Evolutionary conservation across 1,140 invertebrate species (phyloP).

Genomic region (Monochamus saltuarius): DNA sequence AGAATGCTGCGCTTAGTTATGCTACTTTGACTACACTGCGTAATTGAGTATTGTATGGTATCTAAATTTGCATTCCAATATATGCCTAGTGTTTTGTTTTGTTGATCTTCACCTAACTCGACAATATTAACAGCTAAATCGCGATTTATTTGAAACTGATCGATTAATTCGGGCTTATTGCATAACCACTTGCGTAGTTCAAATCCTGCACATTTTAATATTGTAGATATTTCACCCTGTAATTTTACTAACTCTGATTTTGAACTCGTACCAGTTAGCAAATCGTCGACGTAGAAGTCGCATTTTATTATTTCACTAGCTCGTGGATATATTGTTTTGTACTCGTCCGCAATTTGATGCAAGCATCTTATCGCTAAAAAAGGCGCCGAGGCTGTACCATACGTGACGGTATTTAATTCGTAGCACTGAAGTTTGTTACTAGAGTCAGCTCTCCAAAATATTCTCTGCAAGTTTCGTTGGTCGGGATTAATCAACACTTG

Average conservation of each 20-base stretch:
- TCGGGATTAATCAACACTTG: constrained; percentile 41
- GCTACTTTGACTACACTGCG: background rate
- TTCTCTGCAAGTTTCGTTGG: constrained; percentile 47
- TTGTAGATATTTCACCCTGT: constrained; percentile 17
- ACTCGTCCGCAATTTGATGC: constrained; percentile 26
- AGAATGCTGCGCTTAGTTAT: constrained; percentile 29
- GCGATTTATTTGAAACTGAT: background rate
- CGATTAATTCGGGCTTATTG: constrained; percentile 23
- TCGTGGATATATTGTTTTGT: constrained; percentile 25
- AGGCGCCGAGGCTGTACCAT: constrained; percentile 38
- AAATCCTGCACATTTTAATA: constrained; percentile 31
- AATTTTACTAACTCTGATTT: constrained; percentile 20
- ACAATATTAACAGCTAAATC: background rate
- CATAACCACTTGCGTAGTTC: constrained; percentile 51
- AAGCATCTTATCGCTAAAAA: constrained; percentile 38
- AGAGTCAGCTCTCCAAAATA: constrained; percentile 48
- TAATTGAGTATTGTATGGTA: constrained; percentile 6
- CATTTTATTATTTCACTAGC: constrained; percentile 24
- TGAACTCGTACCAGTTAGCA: constrained; percentile 39
- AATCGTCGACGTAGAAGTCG: constrained; percentile 52
- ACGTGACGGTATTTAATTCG: constrained; percentile 41
- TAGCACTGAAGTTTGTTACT: constrained; percentile 12
- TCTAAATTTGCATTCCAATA: constrained; percentile 18
- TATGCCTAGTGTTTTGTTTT: constrained; percentile 25
- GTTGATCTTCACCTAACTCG: constrained; percentile 6